Evolutionary conservation across 2,888 invertebrate genomes (phyloP).

Genomic region (Kuschelorhynchus macadamiae): DNA sequence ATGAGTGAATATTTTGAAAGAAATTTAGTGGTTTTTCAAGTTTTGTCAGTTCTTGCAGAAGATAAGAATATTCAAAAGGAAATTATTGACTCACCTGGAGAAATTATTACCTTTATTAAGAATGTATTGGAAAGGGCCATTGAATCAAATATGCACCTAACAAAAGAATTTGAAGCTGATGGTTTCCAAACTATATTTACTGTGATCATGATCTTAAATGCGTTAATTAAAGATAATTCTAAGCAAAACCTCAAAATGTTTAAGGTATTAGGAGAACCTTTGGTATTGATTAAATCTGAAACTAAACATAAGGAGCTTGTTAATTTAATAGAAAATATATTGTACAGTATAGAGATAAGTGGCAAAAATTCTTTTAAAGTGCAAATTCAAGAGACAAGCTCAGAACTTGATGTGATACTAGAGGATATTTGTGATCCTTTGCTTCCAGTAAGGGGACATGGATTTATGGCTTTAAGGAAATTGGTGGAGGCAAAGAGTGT

Average conservation of each 20-base stretch:
- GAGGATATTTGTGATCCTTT: conserved; percentile 79
- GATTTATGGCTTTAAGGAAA: conserved; percentile 79
- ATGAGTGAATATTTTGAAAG: conserved; percentile 62
- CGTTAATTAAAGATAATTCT: conserved; percentile 64
- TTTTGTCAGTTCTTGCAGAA: conserved; percentile 71
- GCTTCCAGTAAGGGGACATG: conserved; percentile 87
- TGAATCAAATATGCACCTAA: conserved; percentile 55
- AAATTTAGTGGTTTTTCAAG: conserved; percentile 70
- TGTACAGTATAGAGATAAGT: conserved; percentile 42
- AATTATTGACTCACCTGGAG: conserved; percentile 68
- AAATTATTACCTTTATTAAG: conserved; percentile 70
- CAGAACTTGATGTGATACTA: conserved; percentile 75
- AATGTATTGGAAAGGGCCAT: conserved; percentile 65
- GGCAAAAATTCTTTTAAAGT: conserved; percentile 21
- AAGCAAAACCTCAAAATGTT: conserved; percentile 61
- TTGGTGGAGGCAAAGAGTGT: conserved; percentile 78
- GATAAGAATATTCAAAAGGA: conserved; percentile 67
- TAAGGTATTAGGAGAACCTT: conserved; percentile 59
- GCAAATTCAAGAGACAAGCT: conserved; percentile 53
- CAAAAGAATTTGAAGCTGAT: conserved; percentile 56
- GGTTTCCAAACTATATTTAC: conserved; percentile 62
- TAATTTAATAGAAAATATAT: conserved; percentile 56
- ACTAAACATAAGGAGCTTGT: conserved; percentile 59
- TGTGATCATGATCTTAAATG: conserved; percentile 61
- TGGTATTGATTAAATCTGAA: conserved; percentile 57